A percentile compares a stretch with the other conserved stretches of the same genome.
Evolutionary conservation across 1,140 invertebrate species (phyloP).

Genomic region (Lamellibrachia luymesi): DNA sequence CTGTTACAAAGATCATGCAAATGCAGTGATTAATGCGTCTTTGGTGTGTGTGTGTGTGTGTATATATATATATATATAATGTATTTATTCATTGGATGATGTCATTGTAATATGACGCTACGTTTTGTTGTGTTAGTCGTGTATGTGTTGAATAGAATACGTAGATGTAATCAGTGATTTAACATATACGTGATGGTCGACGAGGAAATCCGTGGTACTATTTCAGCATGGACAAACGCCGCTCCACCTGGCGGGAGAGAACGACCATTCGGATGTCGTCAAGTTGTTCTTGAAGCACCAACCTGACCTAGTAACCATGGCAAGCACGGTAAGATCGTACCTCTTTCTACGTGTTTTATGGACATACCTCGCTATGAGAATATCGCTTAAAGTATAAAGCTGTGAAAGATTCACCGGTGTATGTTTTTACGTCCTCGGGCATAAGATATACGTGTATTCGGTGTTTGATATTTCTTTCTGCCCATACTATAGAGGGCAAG

Average conservation of each 20-base stretch:
- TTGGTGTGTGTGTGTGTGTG: too few species aligned
- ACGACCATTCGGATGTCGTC: slow-evolving; percentile 97
- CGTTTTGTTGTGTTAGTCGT: not conserved
- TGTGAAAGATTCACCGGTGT: not conserved
- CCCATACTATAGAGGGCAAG: not conserved
- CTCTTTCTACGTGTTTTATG: too few species aligned
- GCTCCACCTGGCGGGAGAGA: slow-evolving; percentile 84
- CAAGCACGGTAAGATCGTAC: slow-evolving; percentile 70
- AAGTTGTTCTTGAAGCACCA: slow-evolving; percentile 95
- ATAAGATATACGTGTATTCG: not conserved
- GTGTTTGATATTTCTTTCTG: not conserved
- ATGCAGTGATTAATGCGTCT: not conserved
- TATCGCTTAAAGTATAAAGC: not conserved
- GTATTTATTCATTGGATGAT: not conserved
- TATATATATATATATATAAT: too few species aligned
- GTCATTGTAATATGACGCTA: not conserved
- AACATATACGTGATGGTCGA: not conserved
- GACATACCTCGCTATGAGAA: not conserved
- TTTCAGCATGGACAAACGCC: slow-evolving; percentile 62
- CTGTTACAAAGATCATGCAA: not conserved
- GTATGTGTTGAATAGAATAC: not conserved
- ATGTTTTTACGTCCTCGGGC: not conserved
- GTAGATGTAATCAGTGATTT: not conserved
- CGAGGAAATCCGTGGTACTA: not conserved
- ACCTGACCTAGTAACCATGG: slow-evolving; percentile 72